These are phyloP conservation scores for Apoda limacodes DNA, from an alignment of 2,888 invertebrate species.

Conservation along the genomic window DNA sequence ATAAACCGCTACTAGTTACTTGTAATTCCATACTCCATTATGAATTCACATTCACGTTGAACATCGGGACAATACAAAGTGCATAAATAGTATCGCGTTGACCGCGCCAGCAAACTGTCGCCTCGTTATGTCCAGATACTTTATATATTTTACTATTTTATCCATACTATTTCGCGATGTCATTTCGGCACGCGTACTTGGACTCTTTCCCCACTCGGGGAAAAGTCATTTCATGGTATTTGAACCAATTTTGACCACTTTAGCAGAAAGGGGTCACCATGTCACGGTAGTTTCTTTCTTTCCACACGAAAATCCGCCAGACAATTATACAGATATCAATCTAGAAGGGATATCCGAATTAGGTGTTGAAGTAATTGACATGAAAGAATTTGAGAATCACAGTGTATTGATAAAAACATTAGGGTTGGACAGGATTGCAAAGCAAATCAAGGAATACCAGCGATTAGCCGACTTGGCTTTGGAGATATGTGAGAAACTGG, in stretches of 20 bases:
- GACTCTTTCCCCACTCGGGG: conserved; percentile 52
- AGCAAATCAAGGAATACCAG: conserved; percentile 11
- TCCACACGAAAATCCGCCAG: conserved; percentile 33
- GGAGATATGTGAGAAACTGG: conserved; percentile 21
- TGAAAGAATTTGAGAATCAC: conserved; percentile 14
- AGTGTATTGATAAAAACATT: conserved; percentile 10
- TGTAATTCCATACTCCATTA: no score
- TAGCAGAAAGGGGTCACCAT: conserved; percentile 56
- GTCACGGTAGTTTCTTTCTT: conserved; percentile 60
- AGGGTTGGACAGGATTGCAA: conserved; percentile 15
- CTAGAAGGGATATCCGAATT: conserved; percentile 19
- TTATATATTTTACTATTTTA: no score
- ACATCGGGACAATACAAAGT: no score
- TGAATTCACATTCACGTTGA: no score
- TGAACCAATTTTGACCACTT: conserved; percentile 42
- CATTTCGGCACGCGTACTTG: no score
- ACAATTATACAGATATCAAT: conserved; percentile 24
- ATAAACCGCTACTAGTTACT: no score
- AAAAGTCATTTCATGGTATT: conserved; percentile 65
- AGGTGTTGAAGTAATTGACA: conserved; percentile 19
- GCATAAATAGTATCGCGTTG: no score
- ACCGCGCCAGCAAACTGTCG: no score
- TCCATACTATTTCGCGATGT: no score
- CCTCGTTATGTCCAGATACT: no score
- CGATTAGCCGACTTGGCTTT: conserved; percentile 18